Evolutionary conservation across 2,113 vertebrate genomes (phyloP).

Genomic region (Clinocottus analis): DNA sequence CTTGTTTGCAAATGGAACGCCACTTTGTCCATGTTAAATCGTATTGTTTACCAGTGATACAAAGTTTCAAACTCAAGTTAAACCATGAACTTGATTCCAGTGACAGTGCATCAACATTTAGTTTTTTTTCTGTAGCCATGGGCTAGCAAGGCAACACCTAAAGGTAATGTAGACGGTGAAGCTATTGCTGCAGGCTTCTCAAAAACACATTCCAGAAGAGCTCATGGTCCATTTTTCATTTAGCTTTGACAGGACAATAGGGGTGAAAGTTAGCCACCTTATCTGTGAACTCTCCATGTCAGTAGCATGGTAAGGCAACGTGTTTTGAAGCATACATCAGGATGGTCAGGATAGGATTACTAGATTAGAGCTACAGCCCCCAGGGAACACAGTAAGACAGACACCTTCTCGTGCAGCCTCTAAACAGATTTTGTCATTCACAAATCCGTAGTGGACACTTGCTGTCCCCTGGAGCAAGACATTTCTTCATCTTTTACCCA

Average conservation of each 20-base stretch:
- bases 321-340: constrained; percentile 53
- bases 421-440: constrained; percentile 70
- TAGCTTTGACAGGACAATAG: constrained; percentile 72
- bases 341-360: constrained; percentile 73
- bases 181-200: constrained; percentile 63
- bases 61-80: constrained; percentile 38
- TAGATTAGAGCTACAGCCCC: constrained; percentile 55
- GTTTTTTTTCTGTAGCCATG: constrained; percentile 7
- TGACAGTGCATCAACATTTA: constrained; percentile 2
- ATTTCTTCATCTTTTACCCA: constrained; percentile 41
- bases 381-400: constrained; percentile 27
- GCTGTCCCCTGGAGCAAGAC: constrained; percentile 56
- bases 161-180: constrained; percentile 22
- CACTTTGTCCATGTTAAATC: constrained; percentile 42
- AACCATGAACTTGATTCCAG: constrained; percentile 36
- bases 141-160: constrained; percentile 33
- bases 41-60: constrained; percentile 25
- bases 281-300: constrained; percentile 69
- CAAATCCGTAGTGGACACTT: constrained; percentile 65
- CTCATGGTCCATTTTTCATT: constrained; percentile 67
- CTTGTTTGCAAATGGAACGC: constrained; percentile 41
- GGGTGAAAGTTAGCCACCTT: constrained; percentile 75
- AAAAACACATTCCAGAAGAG: constrained; percentile 73
- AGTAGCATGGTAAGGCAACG: constrained; percentile 16
- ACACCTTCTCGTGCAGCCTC: constrained; percentile 52